Percentiles rank a stretch among this genome's conserved stretches.
phyloP scores from a whole-genome alignment of 2,888 invertebrate species.

The Xestia xanthographa region DNA sequence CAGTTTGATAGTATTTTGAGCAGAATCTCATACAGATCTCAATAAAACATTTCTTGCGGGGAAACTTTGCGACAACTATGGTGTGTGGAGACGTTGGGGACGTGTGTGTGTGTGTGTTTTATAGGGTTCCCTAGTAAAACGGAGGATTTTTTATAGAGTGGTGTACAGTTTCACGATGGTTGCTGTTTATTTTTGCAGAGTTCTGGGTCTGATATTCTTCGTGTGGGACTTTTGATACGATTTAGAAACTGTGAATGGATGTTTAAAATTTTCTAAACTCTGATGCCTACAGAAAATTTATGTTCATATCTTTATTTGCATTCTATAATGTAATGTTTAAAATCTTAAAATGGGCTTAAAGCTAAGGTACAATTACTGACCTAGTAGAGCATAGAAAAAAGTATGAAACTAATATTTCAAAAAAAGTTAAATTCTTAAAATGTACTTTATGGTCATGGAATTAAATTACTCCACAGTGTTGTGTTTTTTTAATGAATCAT shows the following conservation, averaged over 20 bases:
- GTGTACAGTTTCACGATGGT: not conserved
- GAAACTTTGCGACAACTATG: constrained; percentile 65
- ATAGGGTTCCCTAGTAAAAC: constrained; percentile 42
- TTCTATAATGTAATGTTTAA: not conserved
- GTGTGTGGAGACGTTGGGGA: constrained; percentile 55
- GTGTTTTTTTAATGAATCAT: not conserved
- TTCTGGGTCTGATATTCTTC: not conserved
- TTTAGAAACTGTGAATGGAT: no score
- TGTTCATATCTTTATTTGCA: not conserved
- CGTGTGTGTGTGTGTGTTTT: constrained; percentile 11
- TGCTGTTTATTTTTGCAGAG: constrained; percentile 19
- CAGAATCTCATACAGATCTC: constrained; percentile 50
- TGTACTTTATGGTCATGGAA: no score
- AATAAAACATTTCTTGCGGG: constrained; percentile 66
- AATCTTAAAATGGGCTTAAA: not conserved
- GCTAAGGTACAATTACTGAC: not conserved
- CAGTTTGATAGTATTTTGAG: constrained; percentile 54
- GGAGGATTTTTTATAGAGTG: not conserved
- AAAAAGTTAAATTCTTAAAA: no score
- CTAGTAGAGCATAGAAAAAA: not conserved
- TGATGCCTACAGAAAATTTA: not conserved
- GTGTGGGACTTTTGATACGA: not conserved
- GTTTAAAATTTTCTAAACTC: not conserved
- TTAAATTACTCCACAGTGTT: not conserved
- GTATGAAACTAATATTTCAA: not conserved